These are phyloP conservation scores for Geotrypetes seraphini DNA, from an alignment of 2,797 vertebrate genomes.

Conservation along the genomic window DNA sequence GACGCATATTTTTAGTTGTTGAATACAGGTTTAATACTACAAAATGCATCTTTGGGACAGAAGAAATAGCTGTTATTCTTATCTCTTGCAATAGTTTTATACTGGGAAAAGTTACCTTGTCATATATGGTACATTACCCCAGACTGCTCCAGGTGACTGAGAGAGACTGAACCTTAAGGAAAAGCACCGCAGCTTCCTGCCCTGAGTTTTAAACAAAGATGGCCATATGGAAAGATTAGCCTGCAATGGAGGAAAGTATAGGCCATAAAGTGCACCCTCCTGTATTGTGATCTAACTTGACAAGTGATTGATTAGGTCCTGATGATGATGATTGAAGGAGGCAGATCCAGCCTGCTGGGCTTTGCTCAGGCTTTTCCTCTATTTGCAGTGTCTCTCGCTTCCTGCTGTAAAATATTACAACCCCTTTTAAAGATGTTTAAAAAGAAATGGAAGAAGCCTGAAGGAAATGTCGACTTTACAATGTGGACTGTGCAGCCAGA, in stretches of 20 bases:
- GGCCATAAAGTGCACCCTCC: conserved; percentile 76
- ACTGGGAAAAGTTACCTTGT: background rate
- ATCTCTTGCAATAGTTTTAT: background rate
- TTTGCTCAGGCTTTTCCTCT: conserved; percentile 74
- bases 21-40: no score
- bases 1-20: no score
- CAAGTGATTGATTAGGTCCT: conserved; percentile 77
- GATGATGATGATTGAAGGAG: conserved; percentile 72
- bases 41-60: background rate
- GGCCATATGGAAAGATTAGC: conserved; percentile 55
- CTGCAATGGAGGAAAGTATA: conserved; percentile 56
- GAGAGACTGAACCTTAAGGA: conserved; percentile 50
- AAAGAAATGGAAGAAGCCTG: conserved; percentile 46
- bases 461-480: conserved; percentile 80
- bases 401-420: conserved; percentile 97
- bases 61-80: background rate
- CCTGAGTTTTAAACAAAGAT: conserved; percentile 40
- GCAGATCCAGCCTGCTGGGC: conserved; percentile 78
- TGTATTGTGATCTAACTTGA: conserved; percentile 73
- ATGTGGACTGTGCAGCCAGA: conserved; percentile 67
- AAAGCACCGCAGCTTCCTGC: conserved; percentile 33
- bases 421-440: conserved; percentile 75
- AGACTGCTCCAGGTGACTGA: conserved; percentile 61
- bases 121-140: conserved; percentile 4
- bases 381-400: conserved; percentile 84